Evolutionary conservation across 2,888 invertebrate genomes (phyloP).

Genomic region (Drosophila lutescens): DNA sequence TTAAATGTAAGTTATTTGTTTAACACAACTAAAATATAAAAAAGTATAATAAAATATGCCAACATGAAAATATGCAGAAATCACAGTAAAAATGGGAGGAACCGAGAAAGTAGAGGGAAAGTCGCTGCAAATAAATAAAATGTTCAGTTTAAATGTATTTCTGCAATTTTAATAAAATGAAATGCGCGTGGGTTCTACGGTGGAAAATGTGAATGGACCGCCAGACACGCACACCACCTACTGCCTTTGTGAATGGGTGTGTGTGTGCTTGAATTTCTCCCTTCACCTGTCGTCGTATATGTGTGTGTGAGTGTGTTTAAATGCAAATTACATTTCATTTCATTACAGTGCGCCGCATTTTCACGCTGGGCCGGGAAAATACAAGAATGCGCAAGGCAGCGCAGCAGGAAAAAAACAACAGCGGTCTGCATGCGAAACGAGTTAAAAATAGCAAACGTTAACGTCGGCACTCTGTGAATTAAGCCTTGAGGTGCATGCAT

Average conservation of each 20-base stretch:
- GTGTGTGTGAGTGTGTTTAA: slow-evolving; percentile 61
- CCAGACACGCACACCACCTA: slow-evolving; percentile 31
- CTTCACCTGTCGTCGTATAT: slow-evolving; percentile 3
- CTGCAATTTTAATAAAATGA: slow-evolving; percentile 78
- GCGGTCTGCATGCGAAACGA: slow-evolving; percentile 68
- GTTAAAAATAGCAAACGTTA: slow-evolving; percentile 76
- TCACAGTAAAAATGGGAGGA: slow-evolving; percentile 18
- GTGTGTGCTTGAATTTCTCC: slow-evolving; percentile 8
- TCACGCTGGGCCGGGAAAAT: slow-evolving; percentile 60
- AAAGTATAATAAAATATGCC: slow-evolving; percentile 30
- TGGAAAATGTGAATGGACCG: slow-evolving; percentile 60
- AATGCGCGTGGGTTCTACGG: slow-evolving; percentile 67
- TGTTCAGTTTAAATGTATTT: slow-evolving; percentile 68
- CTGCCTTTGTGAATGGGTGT: slow-evolving; percentile 31
- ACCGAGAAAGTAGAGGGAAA: slow-evolving; percentile 6
- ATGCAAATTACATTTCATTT: slow-evolving; percentile 77
- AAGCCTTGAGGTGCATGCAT: slow-evolving; percentile 69
- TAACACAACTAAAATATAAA: slow-evolving; percentile 9
- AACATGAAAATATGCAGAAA: slow-evolving; percentile 39
- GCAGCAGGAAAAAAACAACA: slow-evolving; percentile 31
- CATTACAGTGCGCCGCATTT: slow-evolving; percentile 75
- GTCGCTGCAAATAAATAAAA: slow-evolving; percentile 38
- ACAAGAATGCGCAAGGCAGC: slow-evolving; percentile 58
- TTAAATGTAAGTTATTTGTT: slow-evolving; percentile 49
- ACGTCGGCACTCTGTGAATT: slow-evolving; percentile 56